Percentiles rank a stretch among this genome's conserved stretches.
phyloP scores from a whole-genome alignment of 2,888 invertebrate genomes.

The Synergus itoensis region DNA sequence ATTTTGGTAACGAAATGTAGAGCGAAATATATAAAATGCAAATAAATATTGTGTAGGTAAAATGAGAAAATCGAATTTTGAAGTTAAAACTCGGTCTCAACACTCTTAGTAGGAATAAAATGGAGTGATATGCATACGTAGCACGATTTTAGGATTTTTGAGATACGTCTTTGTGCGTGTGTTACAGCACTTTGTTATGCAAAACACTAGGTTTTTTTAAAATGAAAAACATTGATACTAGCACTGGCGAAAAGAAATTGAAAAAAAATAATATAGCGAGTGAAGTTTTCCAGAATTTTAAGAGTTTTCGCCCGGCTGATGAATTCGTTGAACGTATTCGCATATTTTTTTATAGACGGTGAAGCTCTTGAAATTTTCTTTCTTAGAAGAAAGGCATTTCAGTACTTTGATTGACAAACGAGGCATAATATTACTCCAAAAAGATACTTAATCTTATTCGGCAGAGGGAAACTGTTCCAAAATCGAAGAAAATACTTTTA shows the following conservation, averaged over 20 bases:
- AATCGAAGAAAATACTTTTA: too few species aligned
- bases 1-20: too few species aligned
- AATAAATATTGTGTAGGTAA: too few species aligned
- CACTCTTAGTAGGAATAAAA: neutral
- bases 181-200: conserved; percentile 32
- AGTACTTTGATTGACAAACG: conserved; percentile 11
- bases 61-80: too few species aligned
- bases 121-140: conserved; percentile 5
- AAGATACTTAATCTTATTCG: conserved; percentile 3
- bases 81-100: too few species aligned
- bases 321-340: neutral
- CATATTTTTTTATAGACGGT: neutral
- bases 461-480: neutral
- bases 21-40: too few species aligned
- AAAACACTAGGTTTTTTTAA: conserved; percentile 34
- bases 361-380: neutral
- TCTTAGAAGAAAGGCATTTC: conserved; percentile 12
- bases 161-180: neutral
- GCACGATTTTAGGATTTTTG: conserved; percentile 3
- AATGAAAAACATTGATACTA: neutral
- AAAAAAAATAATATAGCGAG: neutral
- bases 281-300: neutral
- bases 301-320: neutral
- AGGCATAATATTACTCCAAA: neutral
- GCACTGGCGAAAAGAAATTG: neutral